Base-by-base conservation (phyloP, 2,113 vertebrate genomes). In the Meles meles region DNA sequence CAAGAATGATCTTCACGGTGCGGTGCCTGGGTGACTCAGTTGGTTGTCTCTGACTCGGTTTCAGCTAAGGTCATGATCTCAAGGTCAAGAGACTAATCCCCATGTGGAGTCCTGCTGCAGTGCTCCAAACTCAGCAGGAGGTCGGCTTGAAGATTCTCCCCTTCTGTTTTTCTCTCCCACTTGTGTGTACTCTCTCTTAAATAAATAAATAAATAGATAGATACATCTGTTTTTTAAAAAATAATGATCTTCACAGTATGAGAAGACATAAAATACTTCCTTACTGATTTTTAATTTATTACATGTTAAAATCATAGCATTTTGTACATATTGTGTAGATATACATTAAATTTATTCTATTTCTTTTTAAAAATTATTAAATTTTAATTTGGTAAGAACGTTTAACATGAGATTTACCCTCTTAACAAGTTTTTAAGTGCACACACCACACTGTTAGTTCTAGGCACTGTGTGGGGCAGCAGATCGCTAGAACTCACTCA, bases 391-490 rank as follows among this genome's bases (percentile, higher is more conserved):
- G 23, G 37, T 59, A 74, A 79, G 18, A 83, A 31, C 25, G 25
- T 11, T 34, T 69, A 57, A 80, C 4, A 57, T 0, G 20, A 81
- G 49, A 71, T 18, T 42, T 37, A 39, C 17, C 12, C 34, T 47
- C 14, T 39, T 61, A 61, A n/a, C n/a, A n/a, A 37, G 11, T 12
- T 47, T 61, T 20, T 39, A 49, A 67, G n/a, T 15, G 11, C 27
- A 81, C 6, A 80, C 5, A 31, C 44, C 27, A 12, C 3, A 13
- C 12, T 44, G 49, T 9, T 83, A 47, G 39, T 15, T 31, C 6
- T 0, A 29, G 25, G 25, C n/a, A 23, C 39, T 2, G 37, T 7
- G 14, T 31, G 25, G 3, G 3, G 15, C 3, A 5, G 27, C 13
- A 59, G 27, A 52, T 69, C 7, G 18, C 67, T 37, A 37, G 67